A percentile compares a stretch with the other conserved stretches of the same genome.
Conservation (phyloP, 1,140 invertebrate species). For the Psix sp. region DNA sequence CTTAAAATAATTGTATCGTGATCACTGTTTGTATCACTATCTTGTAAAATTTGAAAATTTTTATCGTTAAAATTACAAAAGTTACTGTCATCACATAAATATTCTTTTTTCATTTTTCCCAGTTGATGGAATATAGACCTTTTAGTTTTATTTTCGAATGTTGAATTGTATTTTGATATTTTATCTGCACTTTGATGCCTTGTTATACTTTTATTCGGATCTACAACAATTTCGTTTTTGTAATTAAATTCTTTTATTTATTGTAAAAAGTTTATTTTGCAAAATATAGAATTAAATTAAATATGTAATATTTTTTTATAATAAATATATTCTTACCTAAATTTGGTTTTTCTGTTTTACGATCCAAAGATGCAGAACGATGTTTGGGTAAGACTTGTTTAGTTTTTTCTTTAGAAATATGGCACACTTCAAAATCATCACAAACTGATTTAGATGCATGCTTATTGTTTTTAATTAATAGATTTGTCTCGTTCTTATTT, state of each 20-base stretch:
- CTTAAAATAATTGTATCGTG: too few species aligned
- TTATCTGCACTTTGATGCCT: not conserved
- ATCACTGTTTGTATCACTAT: not conserved
- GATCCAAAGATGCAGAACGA: constrained; percentile 1
- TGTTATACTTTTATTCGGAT: not conserved
- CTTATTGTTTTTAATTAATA: too few species aligned
- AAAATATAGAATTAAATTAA: too few species aligned
- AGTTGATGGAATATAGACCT: not conserved
- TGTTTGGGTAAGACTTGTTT: too few species aligned
- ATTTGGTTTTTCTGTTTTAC: constrained; percentile 3
- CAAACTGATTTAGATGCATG: too few species aligned
- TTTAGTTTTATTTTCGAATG: not conserved
- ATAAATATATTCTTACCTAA: not conserved
- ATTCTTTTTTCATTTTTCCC: not conserved
- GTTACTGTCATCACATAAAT: too few species aligned
- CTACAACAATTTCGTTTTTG: too few species aligned
- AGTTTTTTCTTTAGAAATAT: too few species aligned
- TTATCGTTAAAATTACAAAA: not conserved
- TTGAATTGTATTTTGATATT: not conserved
- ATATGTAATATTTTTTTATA: too few species aligned
- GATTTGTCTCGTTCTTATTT: not conserved
- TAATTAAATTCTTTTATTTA: too few species aligned
- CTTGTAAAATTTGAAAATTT: constrained; percentile 9
- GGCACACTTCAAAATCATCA: too few species aligned
- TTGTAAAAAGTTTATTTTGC: too few species aligned